A percentile compares a stretch with the other conserved stretches of the same genome.
Conservation (phyloP, 2,888 invertebrate genomes). For the Tipula helvola region DNA sequence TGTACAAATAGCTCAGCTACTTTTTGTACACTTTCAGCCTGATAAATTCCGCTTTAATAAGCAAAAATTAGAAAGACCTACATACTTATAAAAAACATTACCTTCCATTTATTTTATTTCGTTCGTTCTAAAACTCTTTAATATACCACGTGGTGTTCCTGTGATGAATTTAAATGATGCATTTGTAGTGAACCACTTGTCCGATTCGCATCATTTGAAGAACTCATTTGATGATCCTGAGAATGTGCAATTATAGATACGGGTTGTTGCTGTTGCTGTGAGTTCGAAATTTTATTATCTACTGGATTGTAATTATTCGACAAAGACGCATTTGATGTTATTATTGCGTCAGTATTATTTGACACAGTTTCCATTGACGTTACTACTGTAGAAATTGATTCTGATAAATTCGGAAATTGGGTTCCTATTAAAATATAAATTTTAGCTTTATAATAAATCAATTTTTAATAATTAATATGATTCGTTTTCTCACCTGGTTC, state of each 20-base stretch:
- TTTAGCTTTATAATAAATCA: not conserved
- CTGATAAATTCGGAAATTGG: not conserved
- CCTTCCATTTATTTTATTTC: not conserved
- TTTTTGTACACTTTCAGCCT: not conserved
- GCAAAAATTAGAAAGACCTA: not conserved
- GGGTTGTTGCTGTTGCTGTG: not conserved
- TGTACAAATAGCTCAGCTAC: not conserved
- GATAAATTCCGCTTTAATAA: not conserved
- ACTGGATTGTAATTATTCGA: not conserved
- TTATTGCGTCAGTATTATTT: not conserved
- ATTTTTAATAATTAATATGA: not conserved
- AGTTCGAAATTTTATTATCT: not conserved
- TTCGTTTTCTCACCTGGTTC: not conserved
- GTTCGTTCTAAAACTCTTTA: not conserved
- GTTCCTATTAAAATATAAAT: not conserved
- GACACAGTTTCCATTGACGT: not conserved
- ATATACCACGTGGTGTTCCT: not conserved
- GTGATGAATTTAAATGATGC: not conserved
- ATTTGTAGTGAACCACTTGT: not conserved
- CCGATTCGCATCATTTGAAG: not conserved
- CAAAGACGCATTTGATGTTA: not conserved
- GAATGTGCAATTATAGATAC: not conserved
- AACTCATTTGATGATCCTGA: conserved; percentile 5
- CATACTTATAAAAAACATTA: not conserved
- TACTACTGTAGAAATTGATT: not conserved